phyloP scores from a whole-genome alignment of 2,797 vertebrate species.

The Carduelis carduelis region DNA sequence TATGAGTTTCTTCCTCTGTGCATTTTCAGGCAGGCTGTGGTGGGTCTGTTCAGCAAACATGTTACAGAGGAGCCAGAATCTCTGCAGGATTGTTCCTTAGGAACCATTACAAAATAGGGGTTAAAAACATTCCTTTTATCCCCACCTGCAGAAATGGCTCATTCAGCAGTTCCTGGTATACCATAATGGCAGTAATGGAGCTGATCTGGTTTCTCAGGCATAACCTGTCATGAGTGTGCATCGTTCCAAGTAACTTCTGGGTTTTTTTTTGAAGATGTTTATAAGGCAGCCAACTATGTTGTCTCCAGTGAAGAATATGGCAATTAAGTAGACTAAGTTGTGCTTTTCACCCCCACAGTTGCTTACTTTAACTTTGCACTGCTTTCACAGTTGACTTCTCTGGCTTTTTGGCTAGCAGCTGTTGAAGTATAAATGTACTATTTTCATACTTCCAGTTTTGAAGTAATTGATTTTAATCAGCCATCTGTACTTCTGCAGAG shows the following conservation, averaged over 20 bases:
- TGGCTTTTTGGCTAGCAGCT: constrained; percentile 21
- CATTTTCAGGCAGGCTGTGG: not conserved
- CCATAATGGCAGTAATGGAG: constrained; percentile 26
- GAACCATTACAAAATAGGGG: constrained; percentile 31
- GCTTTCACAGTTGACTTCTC: constrained; percentile 36
- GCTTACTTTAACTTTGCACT: constrained; percentile 34
- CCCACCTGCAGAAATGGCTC: constrained; percentile 23
- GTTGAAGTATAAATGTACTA: constrained; percentile 16
- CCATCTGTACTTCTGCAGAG: constrained; percentile 15
- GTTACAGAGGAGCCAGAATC: not conserved
- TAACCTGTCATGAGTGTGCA: constrained; percentile 28
- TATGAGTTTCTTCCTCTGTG: not conserved
- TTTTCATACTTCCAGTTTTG: not conserved
- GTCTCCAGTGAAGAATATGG: constrained; percentile 7
- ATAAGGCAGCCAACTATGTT: constrained; percentile 40
- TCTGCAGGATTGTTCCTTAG: not conserved
- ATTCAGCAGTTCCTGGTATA: constrained; percentile 37
- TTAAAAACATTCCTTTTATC: constrained; percentile 34
- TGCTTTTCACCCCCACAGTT: constrained; percentile 19
- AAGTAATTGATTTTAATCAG: constrained; percentile 30
- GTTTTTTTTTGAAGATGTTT: not conserved
- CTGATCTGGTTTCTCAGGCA: constrained; percentile 43
- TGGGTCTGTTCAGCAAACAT: not conserved
- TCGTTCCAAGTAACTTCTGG: not conserved
- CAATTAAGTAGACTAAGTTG: not conserved